Base-by-base conservation (phyloP, 2,888 invertebrate genomes). In the Malthinus flaveolus region DNA sequence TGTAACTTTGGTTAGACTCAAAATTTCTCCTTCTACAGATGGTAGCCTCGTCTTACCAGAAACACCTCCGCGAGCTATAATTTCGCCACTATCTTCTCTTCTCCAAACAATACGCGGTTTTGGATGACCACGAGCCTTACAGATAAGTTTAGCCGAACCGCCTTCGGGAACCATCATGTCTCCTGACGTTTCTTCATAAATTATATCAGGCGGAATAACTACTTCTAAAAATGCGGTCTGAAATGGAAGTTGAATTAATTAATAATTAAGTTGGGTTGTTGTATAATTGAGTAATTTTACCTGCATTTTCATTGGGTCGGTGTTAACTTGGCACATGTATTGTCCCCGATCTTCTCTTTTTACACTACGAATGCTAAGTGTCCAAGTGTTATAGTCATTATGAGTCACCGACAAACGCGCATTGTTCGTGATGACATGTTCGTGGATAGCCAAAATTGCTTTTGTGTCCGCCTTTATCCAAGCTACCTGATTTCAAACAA, bases 151-250 rank as follows among this genome's bases (percentile, higher is more conserved):
- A 0, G 92, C 93, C 5, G 91, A 88, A 35, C 93, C 93, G 49
- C 93, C 93, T 80, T 94, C 94, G n/a, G 93, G 93, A 52, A 95
- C 93, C 91, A 93, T 93, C 85, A 95, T 87, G 76, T 95, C 95
- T 9, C 94, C 93, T 49, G 94, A 92, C 7, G 93, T 93, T 76
- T 93, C 93, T 73, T 93, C 93, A 74, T 90, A 91, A 69, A 93
- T 83, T 67, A 94, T 93, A 75, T 94, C 94, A 50, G 94, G 94
- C 32, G 94, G 93, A 72, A 94, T 93, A 32, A 95, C 94, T 66
- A 95, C 95, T 79, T 95, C 93, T 73, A 95, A 80, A 76, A 86
- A 91, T 66, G 94, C 93, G 66, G 90, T 91, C 61, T 61, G 42
- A 9, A 91, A 91, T 31, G 4, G n/a, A n/a, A n/a, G n/a, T n/a